Conservation (phyloP, 2,113 vertebrate genomes). For the Cyanoderma ruficeps region DNA sequence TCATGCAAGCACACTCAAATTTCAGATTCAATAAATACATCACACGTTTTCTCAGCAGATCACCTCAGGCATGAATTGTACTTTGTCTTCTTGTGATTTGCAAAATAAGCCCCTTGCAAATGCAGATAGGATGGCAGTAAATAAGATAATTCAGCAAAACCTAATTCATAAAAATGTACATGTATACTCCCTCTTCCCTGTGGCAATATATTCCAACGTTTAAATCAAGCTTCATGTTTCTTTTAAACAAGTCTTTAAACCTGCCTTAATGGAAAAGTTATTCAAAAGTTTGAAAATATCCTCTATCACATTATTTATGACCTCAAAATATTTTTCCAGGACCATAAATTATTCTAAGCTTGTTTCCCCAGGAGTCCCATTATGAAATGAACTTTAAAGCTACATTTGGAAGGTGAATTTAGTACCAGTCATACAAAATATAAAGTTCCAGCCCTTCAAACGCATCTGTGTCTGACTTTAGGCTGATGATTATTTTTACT, state of each 20-base stretch:
- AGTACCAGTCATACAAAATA: slow-evolving; percentile 30
- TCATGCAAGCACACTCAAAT: neutral
- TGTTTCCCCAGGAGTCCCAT: slow-evolving; percentile 27
- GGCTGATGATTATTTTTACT: neutral
- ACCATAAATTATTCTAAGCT: slow-evolving; percentile 50
- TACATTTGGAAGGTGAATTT: slow-evolving; percentile 45
- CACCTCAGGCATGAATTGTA: neutral
- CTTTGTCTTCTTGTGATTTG: neutral
- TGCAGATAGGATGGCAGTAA: neutral
- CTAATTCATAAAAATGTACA: slow-evolving; percentile 32
- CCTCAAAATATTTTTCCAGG: slow-evolving; percentile 59
- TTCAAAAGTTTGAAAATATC: slow-evolving; percentile 59
- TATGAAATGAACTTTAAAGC: slow-evolving; percentile 35
- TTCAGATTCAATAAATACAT: neutral
- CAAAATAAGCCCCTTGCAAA: neutral
- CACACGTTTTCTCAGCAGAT: neutral
- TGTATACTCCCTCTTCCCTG: neutral
- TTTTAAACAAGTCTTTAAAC: slow-evolving; percentile 50
- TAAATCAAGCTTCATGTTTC: slow-evolving; percentile 49
- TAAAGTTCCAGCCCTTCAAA: slow-evolving; percentile 21
- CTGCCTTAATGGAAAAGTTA: slow-evolving; percentile 52
- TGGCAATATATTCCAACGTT: slow-evolving; percentile 37
- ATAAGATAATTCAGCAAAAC: slow-evolving; percentile 47
- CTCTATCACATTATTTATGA: slow-evolving; percentile 51
- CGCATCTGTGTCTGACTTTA: slow-evolving; percentile 10